These are phyloP conservation scores for Papilio polyxenes DNA, from an alignment of 1,140 invertebrate species.

Conservation along the genomic window DNA sequence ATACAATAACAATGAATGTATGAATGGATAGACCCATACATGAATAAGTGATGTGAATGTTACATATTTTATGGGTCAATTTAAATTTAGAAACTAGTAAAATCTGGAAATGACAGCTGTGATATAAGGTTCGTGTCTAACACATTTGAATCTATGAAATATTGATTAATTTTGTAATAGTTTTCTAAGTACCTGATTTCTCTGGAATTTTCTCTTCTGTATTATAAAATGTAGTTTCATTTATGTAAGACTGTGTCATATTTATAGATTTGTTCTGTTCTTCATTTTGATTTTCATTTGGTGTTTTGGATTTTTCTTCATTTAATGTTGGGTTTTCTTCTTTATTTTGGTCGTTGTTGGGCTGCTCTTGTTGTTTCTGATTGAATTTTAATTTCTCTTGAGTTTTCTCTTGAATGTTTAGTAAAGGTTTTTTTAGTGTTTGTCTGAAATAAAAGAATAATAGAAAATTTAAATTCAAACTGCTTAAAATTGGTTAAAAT, in stretches of 20 bases:
- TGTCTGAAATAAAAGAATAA: neutral
- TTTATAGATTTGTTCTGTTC: neutral
- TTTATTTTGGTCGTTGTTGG: neutral
- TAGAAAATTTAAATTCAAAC: neutral
- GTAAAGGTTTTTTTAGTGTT: neutral
- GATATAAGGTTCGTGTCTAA: too few relatives aligned
- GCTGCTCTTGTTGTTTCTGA: neutral
- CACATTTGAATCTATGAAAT: too few relatives aligned
- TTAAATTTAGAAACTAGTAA: too few relatives aligned
- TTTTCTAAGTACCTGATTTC: slow-evolving; percentile 2
- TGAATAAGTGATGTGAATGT: too few relatives aligned
- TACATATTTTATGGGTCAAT: too few relatives aligned
- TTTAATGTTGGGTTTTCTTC: neutral
- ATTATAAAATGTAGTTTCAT: neutral
- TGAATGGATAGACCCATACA: too few relatives aligned
- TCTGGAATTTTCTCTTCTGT: neutral
- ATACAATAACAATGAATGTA: too few relatives aligned
- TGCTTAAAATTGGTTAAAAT: too few relatives aligned
- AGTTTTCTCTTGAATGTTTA: slow-evolving; percentile 8
- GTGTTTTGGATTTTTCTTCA: neutral
- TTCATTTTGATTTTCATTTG: neutral
- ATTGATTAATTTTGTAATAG: too few relatives aligned
- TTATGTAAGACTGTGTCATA: neutral
- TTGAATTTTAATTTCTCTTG: slow-evolving; percentile 2
- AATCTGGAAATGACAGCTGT: too few relatives aligned